phyloP scores from a whole-genome alignment of 2,797 vertebrate species.

The Vireo griseus region DNA sequence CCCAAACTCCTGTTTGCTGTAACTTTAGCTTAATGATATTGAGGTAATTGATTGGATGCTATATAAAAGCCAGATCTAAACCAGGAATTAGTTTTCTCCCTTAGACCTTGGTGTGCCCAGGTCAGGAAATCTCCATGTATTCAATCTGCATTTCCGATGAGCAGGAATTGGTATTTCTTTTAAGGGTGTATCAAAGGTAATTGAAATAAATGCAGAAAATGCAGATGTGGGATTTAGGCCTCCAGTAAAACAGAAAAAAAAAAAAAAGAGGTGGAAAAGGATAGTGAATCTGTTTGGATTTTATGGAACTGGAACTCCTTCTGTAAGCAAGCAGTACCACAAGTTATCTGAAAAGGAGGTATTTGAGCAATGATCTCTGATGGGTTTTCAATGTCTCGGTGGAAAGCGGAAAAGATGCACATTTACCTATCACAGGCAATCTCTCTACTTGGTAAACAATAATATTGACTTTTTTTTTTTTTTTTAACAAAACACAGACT shows the following conservation, averaged over 20 bases:
- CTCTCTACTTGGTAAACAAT: neutral
- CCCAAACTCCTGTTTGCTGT: neutral
- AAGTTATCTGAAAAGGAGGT: neutral
- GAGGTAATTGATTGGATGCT: neutral
- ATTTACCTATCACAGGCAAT: neutral
- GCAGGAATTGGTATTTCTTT: neutral
- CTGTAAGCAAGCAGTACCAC: neutral
- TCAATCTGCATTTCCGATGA: neutral
- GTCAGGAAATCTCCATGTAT: neutral
- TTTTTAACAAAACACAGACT: neutral
- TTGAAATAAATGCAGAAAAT: neutral
- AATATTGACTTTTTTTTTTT: neutral
- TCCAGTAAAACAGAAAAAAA: neutral
- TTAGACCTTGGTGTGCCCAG: neutral
- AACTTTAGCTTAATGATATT: neutral
- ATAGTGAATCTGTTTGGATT: neutral
- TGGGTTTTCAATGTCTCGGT: neutral
- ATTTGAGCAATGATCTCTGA: neutral
- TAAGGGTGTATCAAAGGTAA: neutral
- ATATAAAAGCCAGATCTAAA: neutral
- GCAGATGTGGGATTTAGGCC: neutral
- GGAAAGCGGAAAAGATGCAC: neutral
- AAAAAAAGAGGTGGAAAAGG: neutral
- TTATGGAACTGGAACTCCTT: neutral
- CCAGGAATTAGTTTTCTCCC: neutral